phyloP scores from a whole-genome alignment of 2,797 vertebrate genomes.

The Cichlasoma orientale region DNA sequence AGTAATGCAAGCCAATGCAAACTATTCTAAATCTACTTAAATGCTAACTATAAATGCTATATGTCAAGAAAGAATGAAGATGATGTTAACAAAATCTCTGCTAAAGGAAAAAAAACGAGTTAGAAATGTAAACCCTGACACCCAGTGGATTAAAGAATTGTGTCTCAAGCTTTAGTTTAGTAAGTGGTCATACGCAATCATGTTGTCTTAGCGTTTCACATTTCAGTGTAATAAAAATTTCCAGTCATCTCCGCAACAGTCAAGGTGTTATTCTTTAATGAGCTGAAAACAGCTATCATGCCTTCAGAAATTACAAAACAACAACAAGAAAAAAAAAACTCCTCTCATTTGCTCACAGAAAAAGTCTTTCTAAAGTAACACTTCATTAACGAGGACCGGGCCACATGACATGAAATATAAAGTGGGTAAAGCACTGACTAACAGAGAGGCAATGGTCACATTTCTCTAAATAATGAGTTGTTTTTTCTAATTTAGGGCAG shows the following conservation, averaged over 20 bases:
- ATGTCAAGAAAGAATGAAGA: background rate
- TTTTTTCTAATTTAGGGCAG: background rate
- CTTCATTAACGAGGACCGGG: constrained; percentile 32
- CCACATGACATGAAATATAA: constrained; percentile 14
- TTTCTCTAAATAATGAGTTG: background rate
- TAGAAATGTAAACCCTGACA: background rate
- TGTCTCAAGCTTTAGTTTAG: constrained; percentile 25
- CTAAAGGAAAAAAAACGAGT: background rate
- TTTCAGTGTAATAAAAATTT: constrained; percentile 17
- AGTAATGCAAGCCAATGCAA: too few relatives aligned
- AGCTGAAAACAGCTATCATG: constrained; percentile 41
- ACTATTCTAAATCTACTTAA: background rate
- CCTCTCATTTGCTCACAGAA: constrained; percentile 31
- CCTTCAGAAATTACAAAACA: constrained; percentile 19
- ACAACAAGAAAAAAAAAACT: background rate
- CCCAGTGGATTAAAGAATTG: background rate
- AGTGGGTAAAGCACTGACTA: background rate
- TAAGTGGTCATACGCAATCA: background rate
- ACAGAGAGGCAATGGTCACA: constrained; percentile 9
- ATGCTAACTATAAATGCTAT: too few relatives aligned
- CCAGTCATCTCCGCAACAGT: constrained; percentile 10
- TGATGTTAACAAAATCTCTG: background rate
- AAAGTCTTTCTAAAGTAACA: constrained; percentile 46
- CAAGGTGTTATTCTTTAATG: constrained; percentile 15
- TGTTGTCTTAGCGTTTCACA: constrained; percentile 18